Base-by-base conservation (phyloP, 2,888 invertebrate genomes). In the Cephus rjabovi region DNA sequence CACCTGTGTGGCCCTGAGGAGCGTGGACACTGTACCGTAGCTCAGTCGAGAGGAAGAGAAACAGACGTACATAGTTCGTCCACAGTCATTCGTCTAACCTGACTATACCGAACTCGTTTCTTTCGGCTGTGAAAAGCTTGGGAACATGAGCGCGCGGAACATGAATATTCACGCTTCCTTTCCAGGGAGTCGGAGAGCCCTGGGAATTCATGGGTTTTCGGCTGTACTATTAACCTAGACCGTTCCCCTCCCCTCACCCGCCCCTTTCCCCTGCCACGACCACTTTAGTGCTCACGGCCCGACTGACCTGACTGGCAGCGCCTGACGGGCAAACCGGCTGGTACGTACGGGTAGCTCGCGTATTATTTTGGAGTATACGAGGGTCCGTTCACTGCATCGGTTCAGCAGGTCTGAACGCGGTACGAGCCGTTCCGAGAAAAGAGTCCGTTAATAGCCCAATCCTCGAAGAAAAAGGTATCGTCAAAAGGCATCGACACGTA, bases 391-490 rank as follows among this genome's bases (percentile, higher is more conserved):
- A 1, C 56, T 23, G 12, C 34, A 31, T 12, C 71, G 31, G 71
- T 71, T 34, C 71, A 3, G 71, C 71, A 71, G 71, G 71, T 11
- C 71, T 31, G 71, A 23, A 9, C 9, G 56, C 56, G 56, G 23
- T 56, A 56, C 56, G 56, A 56, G 84, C 83, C 86, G 84, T 87
- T 87, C 85, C 83, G 78, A 86, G 85, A 86, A 87, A 86, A 83
- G 84, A 83, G 85, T 83, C 84, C 82, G 85, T 85, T 84, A 85
- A 87, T 85, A 84, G 84, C 77, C 77, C 84, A 83, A 83, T 84
- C 79, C 79, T 81, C 81, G 30, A 74, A 34, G 37, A 34, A 35
- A 74, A 35, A n/a, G 74, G 74, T 71, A 33, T 71, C 34, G 6
- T 71, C 71, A 71, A 71, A 12, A 34, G 33, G 34, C 71, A 33